Base-by-base conservation (phyloP, 2,113 vertebrate species). In the Brachyhypopomus gauderio region DNA sequence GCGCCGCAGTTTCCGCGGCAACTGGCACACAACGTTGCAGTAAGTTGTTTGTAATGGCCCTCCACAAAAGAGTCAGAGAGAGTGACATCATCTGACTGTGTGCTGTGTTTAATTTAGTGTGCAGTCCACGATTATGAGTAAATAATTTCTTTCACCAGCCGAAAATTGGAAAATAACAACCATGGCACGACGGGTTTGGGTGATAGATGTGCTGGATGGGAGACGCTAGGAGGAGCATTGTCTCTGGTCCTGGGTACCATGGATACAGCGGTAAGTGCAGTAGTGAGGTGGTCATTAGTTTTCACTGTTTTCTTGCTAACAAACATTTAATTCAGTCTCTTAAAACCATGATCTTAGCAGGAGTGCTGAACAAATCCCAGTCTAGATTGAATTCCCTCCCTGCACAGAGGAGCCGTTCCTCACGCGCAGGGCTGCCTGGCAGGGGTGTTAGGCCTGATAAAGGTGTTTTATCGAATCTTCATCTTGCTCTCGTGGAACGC, bases 121-220 rank as follows among this genome's bases (percentile, higher is more conserved):
- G 66, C 81, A 70, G 75, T 58, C 41, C 74, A 70, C 60, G 34
- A 67, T 88, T 84, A 85, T 77, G 38, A 86, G 82, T 87, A 87
- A 85, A 87, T 86, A 82, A 87, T 87, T 87, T 84, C 78, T 87
- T 82, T 87, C 88, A 59, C 52, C 74, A 63, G 69, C 64, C n/a
- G 82, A 84, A 82, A 85, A 86, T 83, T 85, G 86, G 86, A 86
- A 86, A 85, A 87, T 89, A 86, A 85, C 85, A 86, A 86, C 73
- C 79, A 77, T 84, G 86, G 67, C 81, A 84, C 74, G 74, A 60
- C 80, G 86, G 75, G 82, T 83, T 81, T 83, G 66, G 66, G 78
- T 84, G 83, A 89, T 83, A 82, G 82, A 87, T 85, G 78, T 84
- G 79, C 75, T 74, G 78, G 55, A 79, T 79, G 85, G 86, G 85